These are phyloP conservation scores for Parotocinclus haroldoi DNA, from an alignment of 2,797 vertebrate species.

Conservation along the genomic window DNA sequence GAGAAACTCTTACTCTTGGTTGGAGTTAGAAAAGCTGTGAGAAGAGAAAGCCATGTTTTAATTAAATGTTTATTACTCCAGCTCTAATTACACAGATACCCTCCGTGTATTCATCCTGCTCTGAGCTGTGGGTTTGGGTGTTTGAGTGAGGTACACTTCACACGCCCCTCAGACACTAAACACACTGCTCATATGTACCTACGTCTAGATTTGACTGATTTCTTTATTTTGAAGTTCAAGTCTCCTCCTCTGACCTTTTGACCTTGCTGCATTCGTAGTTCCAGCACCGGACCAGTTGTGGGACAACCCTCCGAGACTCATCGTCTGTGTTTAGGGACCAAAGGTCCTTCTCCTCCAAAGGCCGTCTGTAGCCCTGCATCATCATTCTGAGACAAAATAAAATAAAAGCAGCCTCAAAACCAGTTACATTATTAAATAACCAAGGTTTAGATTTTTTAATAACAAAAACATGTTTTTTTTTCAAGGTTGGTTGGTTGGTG, in stretches of 20 bases:
- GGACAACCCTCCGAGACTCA: slow-evolving; percentile 79
- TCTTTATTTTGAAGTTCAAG: neutral
- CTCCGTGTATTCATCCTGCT: too few relatives aligned
- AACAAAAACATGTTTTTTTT: too few relatives aligned
- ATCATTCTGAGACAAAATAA: slow-evolving; percentile 72
- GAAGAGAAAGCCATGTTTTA: too few relatives aligned
- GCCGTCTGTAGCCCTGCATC: slow-evolving; percentile 79
- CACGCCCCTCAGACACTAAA: neutral
- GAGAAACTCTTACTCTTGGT: too few relatives aligned
- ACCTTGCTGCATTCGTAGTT: slow-evolving; percentile 77
- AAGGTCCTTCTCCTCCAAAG: slow-evolving; percentile 84
- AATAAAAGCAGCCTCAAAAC: neutral
- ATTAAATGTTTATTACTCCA: too few relatives aligned
- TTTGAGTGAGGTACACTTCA: neutral
- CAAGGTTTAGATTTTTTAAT: too few relatives aligned
- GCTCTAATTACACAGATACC: too few relatives aligned
- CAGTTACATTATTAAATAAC: too few relatives aligned
- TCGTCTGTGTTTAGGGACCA: slow-evolving; percentile 90
- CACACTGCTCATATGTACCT: too few relatives aligned
- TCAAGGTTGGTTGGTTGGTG: too few relatives aligned
- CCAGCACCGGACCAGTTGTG: slow-evolving; percentile 81
- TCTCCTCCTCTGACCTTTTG: slow-evolving; percentile 81
- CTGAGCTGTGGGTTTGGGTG: neutral
- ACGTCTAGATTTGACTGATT: too few relatives aligned
- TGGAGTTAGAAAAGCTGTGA: too few relatives aligned